Evolutionary conservation across 1,140 invertebrate genomes (phyloP), one percentile per base, ranked within the genome.

Genomic region (Drosophila parabipectinata): DNA sequence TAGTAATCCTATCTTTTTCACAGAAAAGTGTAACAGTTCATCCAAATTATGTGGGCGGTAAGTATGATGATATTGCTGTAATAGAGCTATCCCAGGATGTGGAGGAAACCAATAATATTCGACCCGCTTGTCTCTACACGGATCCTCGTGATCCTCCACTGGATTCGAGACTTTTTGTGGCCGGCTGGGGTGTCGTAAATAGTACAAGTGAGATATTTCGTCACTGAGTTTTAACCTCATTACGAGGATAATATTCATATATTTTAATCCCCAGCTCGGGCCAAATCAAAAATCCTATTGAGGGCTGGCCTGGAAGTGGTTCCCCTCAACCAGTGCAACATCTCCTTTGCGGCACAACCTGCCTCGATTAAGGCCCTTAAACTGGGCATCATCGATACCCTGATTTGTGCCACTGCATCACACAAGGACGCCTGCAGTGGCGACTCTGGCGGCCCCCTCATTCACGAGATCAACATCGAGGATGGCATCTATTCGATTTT

Each of bases 381-480:
- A 12, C 10, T 73, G 0, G 90, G 85, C 21, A 60, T 92, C 2
- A 69, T 64, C 2, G 44, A 50, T 0, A 57, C 77, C 4, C 93
- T 94, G 62, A 44, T 95, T 3, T 95, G 94, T 63, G 94, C 94
- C 0, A 93, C 93, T 0, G 94, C 24, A 10, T 95, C 76, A 66
- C 61, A 63, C 45, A 94, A 52, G 10, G 95, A 95, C 71, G 94
- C 94, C 0, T 95, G 95, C 57, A 75, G 92, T 41, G 95, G 95
- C 1, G 95, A 95, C 77, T 95, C 94, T 1, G 95, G 95, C 1
- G 95, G 95, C 0, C 94, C 95, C 0, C 78, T 96, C n/a, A 90
- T 94, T 10, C 60, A 88, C 0, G 90, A 92, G 4, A 44, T 91
- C 72, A 53, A 82, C 63, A 58, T 60, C 26, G 50, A 73, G 1